Conservation (phyloP, 2,888 invertebrate species). For the Mimumesa dahlbomi region DNA sequence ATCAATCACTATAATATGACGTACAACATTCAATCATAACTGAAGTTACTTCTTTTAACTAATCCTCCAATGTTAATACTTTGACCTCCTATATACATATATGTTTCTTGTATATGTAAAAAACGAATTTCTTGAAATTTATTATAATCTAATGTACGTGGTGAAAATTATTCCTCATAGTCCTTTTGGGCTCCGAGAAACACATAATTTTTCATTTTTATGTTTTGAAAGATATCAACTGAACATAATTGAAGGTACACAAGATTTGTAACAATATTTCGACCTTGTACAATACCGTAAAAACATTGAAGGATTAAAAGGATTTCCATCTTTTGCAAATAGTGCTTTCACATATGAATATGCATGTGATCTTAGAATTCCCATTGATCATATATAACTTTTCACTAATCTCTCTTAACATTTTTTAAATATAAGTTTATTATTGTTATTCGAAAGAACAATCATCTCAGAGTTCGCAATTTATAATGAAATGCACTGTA, state of each 20-base stretch:
- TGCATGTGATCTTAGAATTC: slow-evolving; percentile 41
- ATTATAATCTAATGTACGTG: no score
- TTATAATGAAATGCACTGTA: slow-evolving; percentile 1
- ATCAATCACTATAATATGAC: slow-evolving; percentile 20
- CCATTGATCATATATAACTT: not conserved
- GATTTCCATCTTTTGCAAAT: slow-evolving; percentile 46
- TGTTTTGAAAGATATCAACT: no score
- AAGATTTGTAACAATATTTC: no score
- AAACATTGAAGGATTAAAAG: slow-evolving; percentile 36
- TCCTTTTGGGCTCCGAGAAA: no score
- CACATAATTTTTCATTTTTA: no score
- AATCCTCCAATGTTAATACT: slow-evolving; percentile 28
- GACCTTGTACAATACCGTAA: slow-evolving; percentile 12
- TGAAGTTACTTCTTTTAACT: slow-evolving; percentile 24
- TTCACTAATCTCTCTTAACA: not conserved
- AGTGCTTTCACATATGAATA: slow-evolving; percentile 48
- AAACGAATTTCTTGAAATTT: no score
- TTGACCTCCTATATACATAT: not conserved
- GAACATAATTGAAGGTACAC: no score
- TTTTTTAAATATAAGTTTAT: not conserved
- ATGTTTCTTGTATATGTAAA: not conserved
- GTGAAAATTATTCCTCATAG: no score
- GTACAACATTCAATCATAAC: slow-evolving; percentile 30
- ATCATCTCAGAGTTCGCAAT: slow-evolving; percentile 29
- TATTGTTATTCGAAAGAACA: slow-evolving; percentile 1